Conservation (phyloP, 2,113 vertebrate species). For the Anthoscopus minutus region DNA sequence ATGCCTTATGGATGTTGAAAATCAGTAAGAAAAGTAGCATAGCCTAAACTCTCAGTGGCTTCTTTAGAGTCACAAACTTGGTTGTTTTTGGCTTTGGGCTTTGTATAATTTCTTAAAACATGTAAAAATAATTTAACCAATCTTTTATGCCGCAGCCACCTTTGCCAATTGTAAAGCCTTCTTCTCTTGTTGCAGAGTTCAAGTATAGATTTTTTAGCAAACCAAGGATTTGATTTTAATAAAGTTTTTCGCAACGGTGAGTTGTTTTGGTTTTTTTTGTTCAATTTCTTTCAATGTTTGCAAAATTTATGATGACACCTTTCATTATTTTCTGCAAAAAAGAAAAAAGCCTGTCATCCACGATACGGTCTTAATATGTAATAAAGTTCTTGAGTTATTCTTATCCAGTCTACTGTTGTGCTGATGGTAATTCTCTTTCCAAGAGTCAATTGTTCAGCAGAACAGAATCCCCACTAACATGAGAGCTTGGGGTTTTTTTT, state of each 20-base stretch:
- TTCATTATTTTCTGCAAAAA: neutral
- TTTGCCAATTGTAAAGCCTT: neutral
- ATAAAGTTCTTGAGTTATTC: neutral
- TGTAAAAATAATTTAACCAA: neutral
- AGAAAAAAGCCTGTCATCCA: neutral
- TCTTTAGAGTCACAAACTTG: neutral
- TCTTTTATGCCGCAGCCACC: neutral
- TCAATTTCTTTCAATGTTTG: neutral
- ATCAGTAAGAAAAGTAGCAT: neutral
- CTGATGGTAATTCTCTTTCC: neutral
- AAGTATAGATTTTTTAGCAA: constrained; percentile 98
- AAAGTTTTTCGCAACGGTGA: constrained; percentile 95
- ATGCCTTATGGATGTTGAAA: neutral
- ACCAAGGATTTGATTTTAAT: constrained; percentile 99
- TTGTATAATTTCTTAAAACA: neutral
- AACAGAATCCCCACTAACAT: neutral
- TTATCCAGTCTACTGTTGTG: neutral
- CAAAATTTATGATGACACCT: neutral
- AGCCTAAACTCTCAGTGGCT: neutral
- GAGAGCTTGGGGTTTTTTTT: neutral
- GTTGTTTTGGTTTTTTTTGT: neutral
- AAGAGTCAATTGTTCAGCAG: neutral
- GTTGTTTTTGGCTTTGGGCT: neutral
- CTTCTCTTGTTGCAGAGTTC: constrained; percentile 85
- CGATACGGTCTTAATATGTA: neutral